phyloP scores from a whole-genome alignment of 2,888 invertebrate species.

The Brachycybe producta region DNA sequence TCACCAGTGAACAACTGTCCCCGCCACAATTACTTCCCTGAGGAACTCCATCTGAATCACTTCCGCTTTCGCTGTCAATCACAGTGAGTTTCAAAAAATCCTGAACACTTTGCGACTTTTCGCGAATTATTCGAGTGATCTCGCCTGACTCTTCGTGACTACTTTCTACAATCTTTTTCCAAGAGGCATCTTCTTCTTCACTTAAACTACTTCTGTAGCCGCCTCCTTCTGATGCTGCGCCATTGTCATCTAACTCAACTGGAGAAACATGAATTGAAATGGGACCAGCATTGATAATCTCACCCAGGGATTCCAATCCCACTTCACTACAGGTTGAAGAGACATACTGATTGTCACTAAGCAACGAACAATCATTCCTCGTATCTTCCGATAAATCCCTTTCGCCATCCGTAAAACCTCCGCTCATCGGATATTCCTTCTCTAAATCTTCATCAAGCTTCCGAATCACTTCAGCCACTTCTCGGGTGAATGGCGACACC shows the following conservation, averaged over 20 bases:
- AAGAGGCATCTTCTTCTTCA: conserved; percentile 13
- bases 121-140: conserved; percentile 46
- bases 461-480: conserved; percentile 18
- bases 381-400: background rate
- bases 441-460: conserved; percentile 19
- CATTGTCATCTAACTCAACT: background rate
- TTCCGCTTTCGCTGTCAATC: conserved; percentile 48
- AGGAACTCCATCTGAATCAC: conserved; percentile 25
- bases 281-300: background rate
- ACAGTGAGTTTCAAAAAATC: conserved; percentile 54
- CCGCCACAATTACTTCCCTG: too few relatives aligned
- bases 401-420: background rate
- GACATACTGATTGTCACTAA: background rate
- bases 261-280: conserved; percentile 4
- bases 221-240: too few relatives aligned
- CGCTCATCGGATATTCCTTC: conserved; percentile 1
- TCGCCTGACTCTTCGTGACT: conserved; percentile 46
- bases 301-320: background rate
- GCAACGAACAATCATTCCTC: background rate
- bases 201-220: background rate
- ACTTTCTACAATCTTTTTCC: conserved; percentile 40
- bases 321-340: background rate
- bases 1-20: too few relatives aligned
- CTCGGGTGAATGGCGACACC: conserved; percentile 9
- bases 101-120: conserved; percentile 52